Conservation (phyloP, 2,797 vertebrate species). For the Chiroxiphia lanceolata region DNA sequence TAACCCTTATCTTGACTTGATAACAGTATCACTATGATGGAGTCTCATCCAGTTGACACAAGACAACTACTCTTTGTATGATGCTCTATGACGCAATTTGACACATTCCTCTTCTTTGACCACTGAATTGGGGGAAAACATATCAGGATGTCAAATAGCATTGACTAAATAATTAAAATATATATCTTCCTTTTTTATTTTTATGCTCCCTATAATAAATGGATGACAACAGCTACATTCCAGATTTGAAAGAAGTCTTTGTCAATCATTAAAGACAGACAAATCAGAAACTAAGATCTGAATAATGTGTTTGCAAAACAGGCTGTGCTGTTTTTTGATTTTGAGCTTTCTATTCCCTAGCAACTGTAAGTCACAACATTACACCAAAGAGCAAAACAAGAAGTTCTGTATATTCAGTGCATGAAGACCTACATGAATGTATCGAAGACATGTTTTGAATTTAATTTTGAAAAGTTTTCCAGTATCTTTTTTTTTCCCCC, state of each 20-base stretch:
- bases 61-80: not conserved
- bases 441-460: not conserved
- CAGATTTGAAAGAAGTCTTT: not conserved
- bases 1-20: not conserved
- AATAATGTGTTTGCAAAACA: not conserved
- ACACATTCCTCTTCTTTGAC: not conserved
- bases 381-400: not conserved
- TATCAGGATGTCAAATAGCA: not conserved
- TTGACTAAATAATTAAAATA: not conserved
- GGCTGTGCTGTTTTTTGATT: not conserved
- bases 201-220: not conserved
- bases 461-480: not conserved
- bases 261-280: not conserved
- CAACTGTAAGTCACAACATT: slow-evolving; percentile 27
- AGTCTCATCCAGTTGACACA: not conserved
- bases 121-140: not conserved
- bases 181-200: not conserved
- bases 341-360: slow-evolving; percentile 3
- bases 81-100: not conserved
- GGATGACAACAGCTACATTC: not conserved
- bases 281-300: not conserved
- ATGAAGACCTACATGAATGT: not conserved
- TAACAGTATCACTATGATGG: not conserved
- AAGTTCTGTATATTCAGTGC: not conserved
- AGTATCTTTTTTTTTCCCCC: not conserved